Base-by-base conservation (phyloP, 2,888 invertebrate species). In the Bursaphelenchus okinawaensis region DNA sequence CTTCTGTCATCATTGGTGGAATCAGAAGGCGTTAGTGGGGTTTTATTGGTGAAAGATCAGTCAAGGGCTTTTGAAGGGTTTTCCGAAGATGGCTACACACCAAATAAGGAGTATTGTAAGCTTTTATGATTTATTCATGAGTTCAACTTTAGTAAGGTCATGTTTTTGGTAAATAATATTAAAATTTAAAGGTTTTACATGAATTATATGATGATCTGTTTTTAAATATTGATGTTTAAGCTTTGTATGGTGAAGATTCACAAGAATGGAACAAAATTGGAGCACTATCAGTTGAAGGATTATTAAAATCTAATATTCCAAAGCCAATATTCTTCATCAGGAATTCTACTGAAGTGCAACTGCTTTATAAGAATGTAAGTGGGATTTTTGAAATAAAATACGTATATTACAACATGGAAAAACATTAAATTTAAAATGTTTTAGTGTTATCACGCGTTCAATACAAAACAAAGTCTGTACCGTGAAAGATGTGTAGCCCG, bases 401-500 rank as follows among this genome's bases (percentile, higher is more conserved):
- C n/a, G 40, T 16, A 16, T n/a, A n/a, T n/a, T n/a, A n/a, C n/a
- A n/a, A n/a, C n/a, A n/a, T n/a, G 7, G 7, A n/a, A 16, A 57
- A 67, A 24, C 7, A 64, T 22, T 20, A 16, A 12, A 26, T 0
- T 8, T n/a, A n/a, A n/a, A n/a, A n/a, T n/a, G n/a, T 61, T 72
- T 62, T 24, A 72, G 73, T 72, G 73, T 51, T 56, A 63, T 26
- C 54, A 60, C 20, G 58, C 73, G 6, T 72, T 75, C 61, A 72
- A 72, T 52, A 50, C 7, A 22, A 59, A n/a, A 23, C 60, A 19
- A n/a, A 62, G 9, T 20, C 52, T 19, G 29, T 40, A 16, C 6
- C 40, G 40, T 16, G 40, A 58, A 19, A 63, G 67, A 12, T 73
- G 95, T 83, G 89, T 93, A n/a, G 85, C 92, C 1, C 90, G 94